Percentiles rank a stretch among this genome's conserved stretches.
phyloP scores from a whole-genome alignment of 92 coral and sea anemone species.

The Meandrina meandrites region DNA sequence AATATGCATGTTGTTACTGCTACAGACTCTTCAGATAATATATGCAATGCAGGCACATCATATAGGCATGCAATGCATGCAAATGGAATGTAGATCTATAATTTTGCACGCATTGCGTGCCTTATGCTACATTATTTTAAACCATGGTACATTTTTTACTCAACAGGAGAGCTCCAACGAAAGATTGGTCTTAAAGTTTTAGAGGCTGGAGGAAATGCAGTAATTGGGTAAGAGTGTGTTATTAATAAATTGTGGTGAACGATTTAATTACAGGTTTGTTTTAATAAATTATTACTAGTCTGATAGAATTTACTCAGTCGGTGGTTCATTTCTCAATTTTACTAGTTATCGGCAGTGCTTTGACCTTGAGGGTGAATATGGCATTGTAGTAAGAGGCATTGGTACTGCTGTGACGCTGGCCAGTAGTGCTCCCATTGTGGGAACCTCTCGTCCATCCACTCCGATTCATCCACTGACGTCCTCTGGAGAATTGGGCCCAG shows the following conservation, averaged over 20 bases:
- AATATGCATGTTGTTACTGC: too few species aligned
- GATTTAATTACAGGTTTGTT: too few species aligned
- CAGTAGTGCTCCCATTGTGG: slow-evolving; percentile 19
- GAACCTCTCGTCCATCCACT: slow-evolving; percentile 72
- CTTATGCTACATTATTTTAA: neutral
- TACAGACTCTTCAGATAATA: too few species aligned
- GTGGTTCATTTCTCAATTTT: neutral
- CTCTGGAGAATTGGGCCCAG: slow-evolving; percentile 77
- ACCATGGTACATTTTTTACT: neutral
- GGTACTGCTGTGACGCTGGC: slow-evolving; percentile 91
- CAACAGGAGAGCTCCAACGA: slow-evolving; percentile 91
- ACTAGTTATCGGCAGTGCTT: slow-evolving; percentile 94
- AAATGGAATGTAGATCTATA: neutral
- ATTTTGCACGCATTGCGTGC: neutral
- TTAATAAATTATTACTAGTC: too few species aligned
- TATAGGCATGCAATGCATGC: neutral
- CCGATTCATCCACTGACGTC: slow-evolving; percentile 76
- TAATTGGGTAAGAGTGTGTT: slow-evolving; percentile 73
- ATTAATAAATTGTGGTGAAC: neutral
- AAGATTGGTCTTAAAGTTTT: slow-evolving; percentile 94
- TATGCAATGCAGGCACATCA: too few species aligned
- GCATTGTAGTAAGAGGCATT: slow-evolving; percentile 95
- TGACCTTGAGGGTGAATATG: slow-evolving; percentile 98
- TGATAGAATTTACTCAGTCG: too few species aligned
- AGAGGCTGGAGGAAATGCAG: slow-evolving; percentile 96